Evolutionary conservation across 2,888 invertebrate genomes (phyloP), one percentile per base, ranked within the genome.

Genomic region (Taphrorychus bicolor): DNA sequence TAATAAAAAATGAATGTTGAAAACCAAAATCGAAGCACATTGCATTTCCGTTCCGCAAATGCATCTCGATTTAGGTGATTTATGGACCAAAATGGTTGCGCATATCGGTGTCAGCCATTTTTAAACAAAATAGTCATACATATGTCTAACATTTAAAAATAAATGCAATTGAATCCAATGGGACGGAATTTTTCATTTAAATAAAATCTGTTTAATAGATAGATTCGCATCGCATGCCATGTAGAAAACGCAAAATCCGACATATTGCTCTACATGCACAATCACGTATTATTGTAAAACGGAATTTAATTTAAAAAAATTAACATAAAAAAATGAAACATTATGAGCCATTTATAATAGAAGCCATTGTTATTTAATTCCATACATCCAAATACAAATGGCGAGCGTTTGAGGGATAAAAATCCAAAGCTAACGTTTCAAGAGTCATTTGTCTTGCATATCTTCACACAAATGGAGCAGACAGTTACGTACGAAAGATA

Each of bases 121-220:
- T 48, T 9, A 49, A 59, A 59, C 51, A 22, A 59, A 59, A 48
- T 32, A 32, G 32, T 32, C 11, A 48, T n/a, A n/a, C n/a, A n/a
- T 48, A 48, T 17, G 17, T 45, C 45, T 17, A 14, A 45, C 14
- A 17, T 3, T 45, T 16, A 45, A 45, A 45, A 45, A 7, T 9
- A n/a, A 48, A 16, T 16, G 17, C 48, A 48, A 48, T 48, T 7
- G 18, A 48, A 16, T 48, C 16, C 19, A 16, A 16, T 48, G 48
- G n/a, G n/a, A n/a, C n/a, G n/a, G n/a, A 48, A 14, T 48, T 48
- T 48, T 32, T 48, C 19, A 48, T 48, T 48, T 17, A 5, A 48
- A 48, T 48, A 48, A 48, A 48, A 14, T 16, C 48, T 48, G 5
- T n/a, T n/a, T n/a, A n/a, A n/a, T n/a, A n/a, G n/a, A 48, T 48